phyloP scores from a whole-genome alignment of 2,797 vertebrate genomes.

The Gypaetus barbatus region DNA sequence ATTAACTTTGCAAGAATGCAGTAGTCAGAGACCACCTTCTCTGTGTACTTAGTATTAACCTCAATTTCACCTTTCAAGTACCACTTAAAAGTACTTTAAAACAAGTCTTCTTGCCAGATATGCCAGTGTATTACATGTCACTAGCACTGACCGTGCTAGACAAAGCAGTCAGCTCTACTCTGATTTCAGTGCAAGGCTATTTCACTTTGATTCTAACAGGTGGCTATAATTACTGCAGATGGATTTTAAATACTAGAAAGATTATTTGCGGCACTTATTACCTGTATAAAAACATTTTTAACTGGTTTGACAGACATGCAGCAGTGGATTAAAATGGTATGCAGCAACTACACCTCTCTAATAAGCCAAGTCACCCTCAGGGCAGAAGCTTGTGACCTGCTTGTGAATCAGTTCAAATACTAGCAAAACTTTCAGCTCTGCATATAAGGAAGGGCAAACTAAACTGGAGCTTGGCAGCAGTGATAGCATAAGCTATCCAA shows the following conservation, averaged over 20 bases:
- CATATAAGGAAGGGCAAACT: neutral
- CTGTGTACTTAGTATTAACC: neutral
- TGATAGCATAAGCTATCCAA: neutral
- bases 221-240: neutral
- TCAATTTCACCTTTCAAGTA: neutral
- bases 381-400: neutral
- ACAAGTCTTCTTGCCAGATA: neutral
- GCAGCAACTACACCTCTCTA: neutral
- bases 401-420: neutral
- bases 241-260: neutral
- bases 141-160: accelerated
- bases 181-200: neutral
- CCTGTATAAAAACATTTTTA: neutral
- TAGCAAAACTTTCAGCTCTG: neutral
- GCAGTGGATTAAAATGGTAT: neutral
- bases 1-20: neutral
- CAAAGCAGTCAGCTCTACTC: neutral
- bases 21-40: neutral
- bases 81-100: neutral
- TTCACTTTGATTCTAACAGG: neutral
- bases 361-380: neutral
- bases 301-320: neutral
- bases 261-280: neutral
- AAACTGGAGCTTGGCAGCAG: neutral
- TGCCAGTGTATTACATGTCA: neutral